Evolutionary conservation across 2,113 vertebrate species (phyloP), one percentile per base, ranked within the genome.

Genomic region (Patagioenas fasciata): DNA sequence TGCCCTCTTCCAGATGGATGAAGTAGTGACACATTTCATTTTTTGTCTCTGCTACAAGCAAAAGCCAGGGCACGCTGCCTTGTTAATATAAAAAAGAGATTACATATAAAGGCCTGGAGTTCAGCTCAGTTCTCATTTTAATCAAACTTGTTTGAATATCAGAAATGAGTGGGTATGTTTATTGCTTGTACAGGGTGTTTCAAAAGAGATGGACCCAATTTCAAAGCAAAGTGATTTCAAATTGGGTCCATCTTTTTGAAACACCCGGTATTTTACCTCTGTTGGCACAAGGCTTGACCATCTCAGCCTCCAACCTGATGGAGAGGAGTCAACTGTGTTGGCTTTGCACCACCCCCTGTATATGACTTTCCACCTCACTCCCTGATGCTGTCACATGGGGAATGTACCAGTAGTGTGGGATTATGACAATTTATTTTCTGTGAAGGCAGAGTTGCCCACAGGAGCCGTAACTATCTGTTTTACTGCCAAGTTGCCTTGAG

Each of bases 1-100:
- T 89, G 54, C 28, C 32, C 44, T 86, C 73, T 92, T 89, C 28
- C 83, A 94, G 83, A 72, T 72, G 73, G 92, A 67, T 91, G 75
- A 71, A 92, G 11, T 65, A 61, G 42, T 10, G 56, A 90, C 80
- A 23, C 7, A 36, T 50, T 70, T 82, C 10, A 47, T 66, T 75
- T 80, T 82, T 70, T 73, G 54, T 29, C 47, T 70, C 54, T 83
- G 54, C 54, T 50, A 40, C 40, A 79, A 80, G 50, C 31, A 66
- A 79, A 81, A 95, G 34, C 21, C 61, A 75, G 44, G 66, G 62
- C 29, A 61, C 0, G 3, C 29, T 50, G 62, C 66, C 82, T 72
- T 92, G 17, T 85, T 72, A 80, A 61, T n/a, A 69, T 10, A 77
- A 56, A 71, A 53, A 40, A 24, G 9, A 79, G n/a, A 9, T 84